Evolutionary conservation across 2,888 invertebrate species (phyloP), one percentile per base, ranked within the genome.

Genomic region (Ormyrus pomaceus): DNA sequence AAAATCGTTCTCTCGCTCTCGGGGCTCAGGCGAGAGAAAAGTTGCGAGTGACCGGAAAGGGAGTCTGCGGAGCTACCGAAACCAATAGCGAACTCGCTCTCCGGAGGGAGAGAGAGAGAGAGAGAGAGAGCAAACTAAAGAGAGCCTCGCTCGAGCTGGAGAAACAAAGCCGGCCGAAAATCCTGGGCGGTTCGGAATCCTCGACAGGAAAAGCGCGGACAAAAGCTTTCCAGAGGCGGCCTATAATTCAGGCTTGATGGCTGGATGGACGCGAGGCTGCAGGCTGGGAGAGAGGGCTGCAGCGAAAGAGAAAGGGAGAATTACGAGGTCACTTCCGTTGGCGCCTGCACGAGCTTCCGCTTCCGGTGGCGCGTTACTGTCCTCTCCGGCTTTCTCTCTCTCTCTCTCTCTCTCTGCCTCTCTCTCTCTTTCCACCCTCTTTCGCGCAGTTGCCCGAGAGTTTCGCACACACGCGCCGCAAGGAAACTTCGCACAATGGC

Each of bases 261-360:
- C 84, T 87, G 86, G 87, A 87, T 84, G 84, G 86, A 85, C 86
- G 82, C 62, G 19, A 10, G 48, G n/a, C 34, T 45, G 10, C 13
- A 48, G n/a, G 51, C 50, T 11, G 10, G 11, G 55, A 69, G 62
- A 45, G 53, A 48, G 69, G 45, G 61, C 6, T 9, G 6, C 19
- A 48, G 51, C 51, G 82, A 83, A 83, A 83, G 84, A 84, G 86
- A 87, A 87, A 88, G 86, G 87, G 89, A 89, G 89, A 90, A 90
- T 90, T 90, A 90, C 90, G 90, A 88, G 90, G 90, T 90, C 89
- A 89, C 89, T 89, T 90, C 90, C 90, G 88, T 88, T 90, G 89
- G 89, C 88, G 89, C 88, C 88, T 89, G 89, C 87, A 88, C 89
- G 88, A 89, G 88, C 89, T 89, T 90, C 90, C 90, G 89, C 82